Evolutionary conservation across 2,888 invertebrate species (phyloP), one percentile per base, ranked within the genome.

Genomic region (Volucella bombylans): DNA sequence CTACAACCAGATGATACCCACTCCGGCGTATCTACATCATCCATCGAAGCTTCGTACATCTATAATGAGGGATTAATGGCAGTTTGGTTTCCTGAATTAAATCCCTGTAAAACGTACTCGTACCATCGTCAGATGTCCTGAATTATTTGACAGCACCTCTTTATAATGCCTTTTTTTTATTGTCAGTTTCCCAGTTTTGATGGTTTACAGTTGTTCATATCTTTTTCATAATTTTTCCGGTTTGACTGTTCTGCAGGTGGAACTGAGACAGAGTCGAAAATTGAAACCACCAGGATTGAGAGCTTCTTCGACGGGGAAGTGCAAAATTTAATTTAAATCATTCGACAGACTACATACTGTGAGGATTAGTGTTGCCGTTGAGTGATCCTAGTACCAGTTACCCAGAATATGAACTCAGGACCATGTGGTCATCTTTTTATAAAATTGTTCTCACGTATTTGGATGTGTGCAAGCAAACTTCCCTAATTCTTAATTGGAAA

Each of bases 11-110:
- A 45, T 64, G 52, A 62, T 57, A 68, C 73, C 57, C 68, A 38
- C 62, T 68, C 47, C 50, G 15, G 43, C 38, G 45, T 39, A 50
- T 31, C 31, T 31, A 6, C 31, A 31, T 31, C 31, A 31, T 31
- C 31, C 31, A 31, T 31, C 6, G 31, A 1, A 31, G 31, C 41
- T 43, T 54, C 45, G 54, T 50, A 80, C 80, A 72, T 64, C 57
- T 67, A 72, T 85, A 85, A 85, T 80, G 68, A 68, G 67, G 71
- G 61, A 85, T 85, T 80, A 68, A 85, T 72, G 76, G 50, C 39
- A 61, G 65, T 57, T 72, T 55, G 55, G 74, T 59, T 80, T 76
- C 50, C 76, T 71, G 80, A 76, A 31, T 83, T 83, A 71, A 74
- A 71, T 74, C 65, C 10, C 62, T 67, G 54, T 67, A 67, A 74